These are phyloP conservation scores for Melanaphis sacchari DNA, from an alignment of 1,140 invertebrate species.

Conservation along the genomic window DNA sequence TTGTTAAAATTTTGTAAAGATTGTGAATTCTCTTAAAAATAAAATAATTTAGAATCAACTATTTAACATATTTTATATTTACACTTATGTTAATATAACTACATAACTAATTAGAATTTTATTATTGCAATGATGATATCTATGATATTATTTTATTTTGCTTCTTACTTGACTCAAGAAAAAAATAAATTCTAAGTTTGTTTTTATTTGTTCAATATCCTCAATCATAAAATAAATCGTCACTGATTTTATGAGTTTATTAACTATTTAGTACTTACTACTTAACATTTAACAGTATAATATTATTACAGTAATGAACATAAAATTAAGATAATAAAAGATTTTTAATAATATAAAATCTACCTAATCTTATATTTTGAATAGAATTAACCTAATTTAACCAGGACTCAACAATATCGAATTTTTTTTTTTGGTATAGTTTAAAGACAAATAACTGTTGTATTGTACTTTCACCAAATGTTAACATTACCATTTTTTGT, in stretches of 20 bases:
- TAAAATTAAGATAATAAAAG: neutral
- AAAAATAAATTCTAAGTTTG: neutral
- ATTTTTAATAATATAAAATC: neutral
- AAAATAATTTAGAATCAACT: no score
- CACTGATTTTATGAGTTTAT: neutral
- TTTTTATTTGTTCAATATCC: neutral
- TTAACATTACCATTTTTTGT: no score
- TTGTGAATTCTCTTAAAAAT: neutral
- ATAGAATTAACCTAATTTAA: no score
- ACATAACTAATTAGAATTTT: neutral
- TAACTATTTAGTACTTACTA: neutral
- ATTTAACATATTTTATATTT: neutral
- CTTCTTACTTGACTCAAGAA: neutral
- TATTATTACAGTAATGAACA: neutral
- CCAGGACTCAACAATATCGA: no score
- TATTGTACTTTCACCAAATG: no score
- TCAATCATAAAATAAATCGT: neutral
- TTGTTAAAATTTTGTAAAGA: neutral
- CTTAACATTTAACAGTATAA: neutral
- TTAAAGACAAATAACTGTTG: no score
- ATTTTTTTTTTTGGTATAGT: no score
- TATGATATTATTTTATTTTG: neutral
- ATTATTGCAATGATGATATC: neutral
- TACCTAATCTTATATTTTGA: neutral
- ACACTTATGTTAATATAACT: neutral